These are phyloP conservation scores for Syngnathus floridae DNA, from an alignment of 2,113 vertebrate species.

Conservation along the genomic window DNA sequence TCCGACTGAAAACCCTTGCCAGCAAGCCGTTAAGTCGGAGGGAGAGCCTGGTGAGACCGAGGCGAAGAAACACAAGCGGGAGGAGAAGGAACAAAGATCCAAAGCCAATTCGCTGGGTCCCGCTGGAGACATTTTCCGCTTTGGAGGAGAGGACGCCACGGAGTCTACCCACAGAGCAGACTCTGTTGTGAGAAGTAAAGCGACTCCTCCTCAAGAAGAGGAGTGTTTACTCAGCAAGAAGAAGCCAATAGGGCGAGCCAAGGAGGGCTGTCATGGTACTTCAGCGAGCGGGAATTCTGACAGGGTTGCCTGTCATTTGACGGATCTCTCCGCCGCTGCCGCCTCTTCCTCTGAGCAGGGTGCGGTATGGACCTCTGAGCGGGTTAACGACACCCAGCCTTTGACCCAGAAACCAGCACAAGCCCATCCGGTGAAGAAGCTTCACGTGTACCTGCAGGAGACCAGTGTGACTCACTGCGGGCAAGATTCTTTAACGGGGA, in stretches of 20 bases:
- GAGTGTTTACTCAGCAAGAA: constrained; percentile 42
- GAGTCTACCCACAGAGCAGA: constrained; percentile 59
- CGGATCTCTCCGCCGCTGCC: constrained; percentile 19
- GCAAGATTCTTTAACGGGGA: constrained; percentile 1
- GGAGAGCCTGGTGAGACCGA: constrained; percentile 10
- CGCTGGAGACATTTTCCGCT: constrained; percentile 37
- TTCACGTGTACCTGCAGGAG: constrained; percentile 65
- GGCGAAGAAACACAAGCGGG: constrained; percentile 16
- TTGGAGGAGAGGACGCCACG: constrained; percentile 53
- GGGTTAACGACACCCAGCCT: constrained; percentile 20
- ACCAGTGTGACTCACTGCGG: constrained; percentile 49
- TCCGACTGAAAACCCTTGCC: constrained; percentile 31
- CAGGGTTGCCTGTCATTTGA: constrained; percentile 58
- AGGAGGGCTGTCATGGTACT: constrained; percentile 24
- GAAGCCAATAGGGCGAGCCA: constrained; percentile 32
- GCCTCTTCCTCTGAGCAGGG: constrained; percentile 31
- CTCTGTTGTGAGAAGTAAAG: constrained; percentile 31
- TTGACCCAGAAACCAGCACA: constrained; percentile 14
- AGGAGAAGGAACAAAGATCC: constrained; percentile 19
- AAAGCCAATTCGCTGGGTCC: constrained; percentile 13
- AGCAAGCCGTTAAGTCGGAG: constrained; percentile 15
- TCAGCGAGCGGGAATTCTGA: constrained; percentile 42
- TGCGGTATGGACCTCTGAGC: constrained; percentile 37
- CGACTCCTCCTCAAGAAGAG: constrained; percentile 43
- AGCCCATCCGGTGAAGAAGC: constrained; percentile 36